Evolutionary conservation across 2,888 invertebrate species (phyloP), one percentile per base, ranked within the genome.

Genomic region (Antitype chi): DNA sequence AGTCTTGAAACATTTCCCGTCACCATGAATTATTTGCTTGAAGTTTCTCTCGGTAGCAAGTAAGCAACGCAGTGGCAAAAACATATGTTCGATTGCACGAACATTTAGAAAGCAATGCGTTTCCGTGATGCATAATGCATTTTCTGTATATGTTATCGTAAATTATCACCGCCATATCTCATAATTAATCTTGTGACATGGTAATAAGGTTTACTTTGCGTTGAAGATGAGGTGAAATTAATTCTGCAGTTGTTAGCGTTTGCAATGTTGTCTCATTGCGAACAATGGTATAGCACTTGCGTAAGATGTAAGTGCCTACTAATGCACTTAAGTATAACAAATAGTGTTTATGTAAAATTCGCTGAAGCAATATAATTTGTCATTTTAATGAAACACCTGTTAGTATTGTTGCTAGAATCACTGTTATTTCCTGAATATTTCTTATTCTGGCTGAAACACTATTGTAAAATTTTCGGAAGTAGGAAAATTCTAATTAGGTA

Each of bases 51-150:
- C 28, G 0, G 73, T 78, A 84, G 72, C 80, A 79, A 89, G 78
- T 70, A 74, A 72, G 81, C 80, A 70, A 73, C 72, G 76, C 70
- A 82, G 86, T 81, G 81, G 76, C 82, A 90, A 91, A 90, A 92
- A 89, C 90, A 88, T 80, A 81, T 86, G 86, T 86, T 82, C 82
- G 80, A 86, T 83, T 86, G 82, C 86, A 82, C 76, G 88, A 90
- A 90, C 88, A 87, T 84, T 89, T 91, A 92, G 93, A 94, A 94
- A 94, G 92, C 89, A 81, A 86, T 88, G 87, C 88, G 80, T 93
- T 92, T 94, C 92, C 93, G 89, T 89, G 85, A 82, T 88, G 89
- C 88, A 89, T 89, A 89, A 90, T 90, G 91, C 88, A 82, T 89
- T 91, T 91, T 90, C 87, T 90, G 88, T 87, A 83, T 80, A 84